phyloP scores from a whole-genome alignment of 1,140 invertebrate species.

The Ceratina japonica region DNA sequence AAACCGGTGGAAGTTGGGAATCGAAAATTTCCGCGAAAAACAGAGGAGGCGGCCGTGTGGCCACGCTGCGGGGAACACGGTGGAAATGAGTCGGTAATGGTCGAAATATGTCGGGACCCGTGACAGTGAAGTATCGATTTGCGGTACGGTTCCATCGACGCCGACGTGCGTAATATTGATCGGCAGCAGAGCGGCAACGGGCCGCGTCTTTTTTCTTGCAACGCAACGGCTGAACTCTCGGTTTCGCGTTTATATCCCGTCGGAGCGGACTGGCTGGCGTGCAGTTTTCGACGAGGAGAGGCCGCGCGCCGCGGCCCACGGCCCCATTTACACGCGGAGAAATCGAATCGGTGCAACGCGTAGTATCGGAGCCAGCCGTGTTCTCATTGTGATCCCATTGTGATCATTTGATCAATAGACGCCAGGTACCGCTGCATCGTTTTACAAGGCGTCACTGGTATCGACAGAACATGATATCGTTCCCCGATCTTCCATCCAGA shows the following conservation, averaged over 20 bases:
- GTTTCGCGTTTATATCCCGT: no score
- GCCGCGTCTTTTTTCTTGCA: no score
- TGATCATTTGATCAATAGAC: slow-evolving; percentile 52
- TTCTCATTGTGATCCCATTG: slow-evolving; percentile 48
- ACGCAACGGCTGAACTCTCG: no score
- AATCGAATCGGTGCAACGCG: slow-evolving; percentile 22
- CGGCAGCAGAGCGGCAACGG: no score
- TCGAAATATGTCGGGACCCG: slow-evolving; percentile 16
- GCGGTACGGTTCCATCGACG: slow-evolving; percentile 25
- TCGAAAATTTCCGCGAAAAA: slow-evolving; percentile 17
- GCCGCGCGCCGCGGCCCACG: slow-evolving; percentile 15
- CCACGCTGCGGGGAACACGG: not conserved
- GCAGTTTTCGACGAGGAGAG: no score
- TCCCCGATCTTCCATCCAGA: slow-evolving; percentile 19
- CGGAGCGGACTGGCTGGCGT: not conserved
- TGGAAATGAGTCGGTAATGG: slow-evolving; percentile 19
- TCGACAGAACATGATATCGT: slow-evolving; percentile 29
- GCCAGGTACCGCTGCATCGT: slow-evolving; percentile 22
- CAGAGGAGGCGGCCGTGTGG: not conserved
- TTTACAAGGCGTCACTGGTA: slow-evolving; percentile 39
- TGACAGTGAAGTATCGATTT: slow-evolving; percentile 43
- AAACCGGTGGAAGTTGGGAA: slow-evolving; percentile 10
- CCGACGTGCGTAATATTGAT: slow-evolving; percentile 20
- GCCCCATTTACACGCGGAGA: slow-evolving; percentile 26
- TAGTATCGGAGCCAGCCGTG: slow-evolving; percentile 19